Percentiles rank a stretch among this genome's conserved stretches.
Conservation (phyloP, 2,113 vertebrate species). For the Henicopernis longicauda region DNA sequence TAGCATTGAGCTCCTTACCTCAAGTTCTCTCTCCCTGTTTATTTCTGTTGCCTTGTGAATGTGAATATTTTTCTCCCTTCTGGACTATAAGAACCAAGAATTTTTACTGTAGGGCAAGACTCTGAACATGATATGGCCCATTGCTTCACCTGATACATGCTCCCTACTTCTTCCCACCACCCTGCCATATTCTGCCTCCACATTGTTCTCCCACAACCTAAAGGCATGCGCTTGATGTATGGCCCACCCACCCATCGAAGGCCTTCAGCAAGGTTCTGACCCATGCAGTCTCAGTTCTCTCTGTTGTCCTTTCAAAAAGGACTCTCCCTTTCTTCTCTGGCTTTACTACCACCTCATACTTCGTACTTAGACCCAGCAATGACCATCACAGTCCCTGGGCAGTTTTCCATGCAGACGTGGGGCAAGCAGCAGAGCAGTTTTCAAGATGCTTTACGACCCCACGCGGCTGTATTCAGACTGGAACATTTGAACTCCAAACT, state of each 20-base stretch:
- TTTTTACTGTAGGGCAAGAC: neutral
- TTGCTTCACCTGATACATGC: neutral
- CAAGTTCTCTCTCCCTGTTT: neutral
- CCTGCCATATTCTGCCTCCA: neutral
- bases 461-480: neutral
- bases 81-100: neutral
- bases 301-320: neutral
- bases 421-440: neutral
- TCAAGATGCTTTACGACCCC: neutral
- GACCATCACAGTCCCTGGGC: neutral
- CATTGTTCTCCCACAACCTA: neutral
- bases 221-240: fast-evolving
- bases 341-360: neutral
- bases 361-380: neutral
- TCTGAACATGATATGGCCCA: neutral
- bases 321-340: neutral
- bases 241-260: neutral
- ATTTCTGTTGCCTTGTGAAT: neutral
- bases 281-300: neutral
- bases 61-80: neutral
- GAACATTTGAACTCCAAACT: slow-evolving; percentile 45
- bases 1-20: neutral
- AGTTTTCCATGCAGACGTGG: neutral
- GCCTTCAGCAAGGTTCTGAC: neutral
- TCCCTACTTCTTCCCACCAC: neutral